Evolutionary conservation across 1,140 invertebrate species (phyloP).

Genomic region (Dryas iulia): DNA sequence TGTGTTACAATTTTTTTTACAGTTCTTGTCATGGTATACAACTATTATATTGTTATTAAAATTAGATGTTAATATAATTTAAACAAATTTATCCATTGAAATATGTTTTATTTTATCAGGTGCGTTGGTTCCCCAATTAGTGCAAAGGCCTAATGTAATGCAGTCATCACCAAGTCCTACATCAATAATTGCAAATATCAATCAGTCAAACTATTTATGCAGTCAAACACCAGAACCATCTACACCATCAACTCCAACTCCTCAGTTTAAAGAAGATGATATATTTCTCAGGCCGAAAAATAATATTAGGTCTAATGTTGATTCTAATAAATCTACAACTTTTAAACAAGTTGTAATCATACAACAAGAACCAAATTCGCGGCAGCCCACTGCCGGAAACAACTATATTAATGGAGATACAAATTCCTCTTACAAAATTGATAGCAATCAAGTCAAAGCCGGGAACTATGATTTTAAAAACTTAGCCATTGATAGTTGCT

Average conservation of each 20-base stretch:
- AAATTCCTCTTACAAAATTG: slow-evolving; percentile 33
- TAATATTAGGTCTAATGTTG: slow-evolving; percentile 13
- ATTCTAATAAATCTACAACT: slow-evolving; percentile 20
- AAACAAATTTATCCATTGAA: no score
- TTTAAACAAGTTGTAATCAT: slow-evolving; percentile 63
- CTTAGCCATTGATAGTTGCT: slow-evolving; percentile 47
- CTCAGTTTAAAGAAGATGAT: slow-evolving; percentile 37
- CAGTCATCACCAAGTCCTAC: slow-evolving; percentile 73
- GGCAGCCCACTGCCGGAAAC: slow-evolving; percentile 25
- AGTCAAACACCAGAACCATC: slow-evolving; percentile 49
- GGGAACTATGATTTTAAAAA: slow-evolving; percentile 59
- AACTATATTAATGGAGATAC: slow-evolving; percentile 42
- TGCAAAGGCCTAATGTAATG: slow-evolving; percentile 59
- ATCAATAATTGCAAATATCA: slow-evolving; percentile 70
- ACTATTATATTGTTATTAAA: no score
- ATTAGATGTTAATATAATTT: no score
- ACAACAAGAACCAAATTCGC: slow-evolving; percentile 38
- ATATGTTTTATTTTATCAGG: slow-evolving; percentile 44
- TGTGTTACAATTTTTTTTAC: no score
- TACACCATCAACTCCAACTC: slow-evolving; percentile 24
- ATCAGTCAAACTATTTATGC: slow-evolving; percentile 73
- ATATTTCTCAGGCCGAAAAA: slow-evolving; percentile 49
- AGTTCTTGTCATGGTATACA: no score
- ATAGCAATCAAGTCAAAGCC: slow-evolving; percentile 31
- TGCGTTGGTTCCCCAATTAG: slow-evolving; percentile 48